These are phyloP conservation scores for Lepidurus arcticus DNA, from an alignment of 1,140 invertebrate genomes.

Conservation along the genomic window DNA sequence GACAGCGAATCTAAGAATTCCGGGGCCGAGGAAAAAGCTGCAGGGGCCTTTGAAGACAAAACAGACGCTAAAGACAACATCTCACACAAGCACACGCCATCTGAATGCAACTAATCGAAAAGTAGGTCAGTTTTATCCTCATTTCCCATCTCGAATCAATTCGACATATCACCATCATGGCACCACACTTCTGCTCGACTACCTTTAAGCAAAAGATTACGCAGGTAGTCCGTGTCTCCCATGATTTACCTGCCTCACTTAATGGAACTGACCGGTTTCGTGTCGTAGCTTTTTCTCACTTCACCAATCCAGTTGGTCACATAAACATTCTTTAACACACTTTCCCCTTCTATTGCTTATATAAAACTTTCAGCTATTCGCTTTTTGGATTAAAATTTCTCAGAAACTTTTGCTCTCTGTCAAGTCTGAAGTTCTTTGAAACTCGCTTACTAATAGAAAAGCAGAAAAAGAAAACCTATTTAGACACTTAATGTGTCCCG, in stretches of 20 bases:
- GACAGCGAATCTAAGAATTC: not conserved
- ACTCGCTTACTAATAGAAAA: no score
- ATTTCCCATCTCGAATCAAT: not conserved
- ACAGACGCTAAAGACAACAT: not conserved
- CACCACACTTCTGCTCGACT: not conserved
- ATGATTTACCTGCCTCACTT: not conserved
- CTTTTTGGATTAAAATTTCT: no score
- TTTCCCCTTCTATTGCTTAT: not conserved
- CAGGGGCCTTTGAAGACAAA: not conserved
- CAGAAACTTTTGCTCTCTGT: no score
- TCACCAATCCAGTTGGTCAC: not conserved
- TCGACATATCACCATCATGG: not conserved
- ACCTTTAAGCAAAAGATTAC: no score
- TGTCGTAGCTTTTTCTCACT: not conserved
- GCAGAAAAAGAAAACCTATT: no score
- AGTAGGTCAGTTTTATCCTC: not conserved
- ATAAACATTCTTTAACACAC: not conserved
- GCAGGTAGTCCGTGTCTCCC: no score
- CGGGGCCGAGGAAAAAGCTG: not conserved
- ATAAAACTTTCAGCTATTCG: no score
- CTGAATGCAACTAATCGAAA: not conserved
- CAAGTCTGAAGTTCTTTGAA: no score
- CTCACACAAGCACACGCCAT: not conserved
- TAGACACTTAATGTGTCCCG: no score
- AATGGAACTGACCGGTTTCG: constrained; percentile 12